Base-by-base conservation (phyloP, 2,888 invertebrate species). In the Drosophila borealis region DNA sequence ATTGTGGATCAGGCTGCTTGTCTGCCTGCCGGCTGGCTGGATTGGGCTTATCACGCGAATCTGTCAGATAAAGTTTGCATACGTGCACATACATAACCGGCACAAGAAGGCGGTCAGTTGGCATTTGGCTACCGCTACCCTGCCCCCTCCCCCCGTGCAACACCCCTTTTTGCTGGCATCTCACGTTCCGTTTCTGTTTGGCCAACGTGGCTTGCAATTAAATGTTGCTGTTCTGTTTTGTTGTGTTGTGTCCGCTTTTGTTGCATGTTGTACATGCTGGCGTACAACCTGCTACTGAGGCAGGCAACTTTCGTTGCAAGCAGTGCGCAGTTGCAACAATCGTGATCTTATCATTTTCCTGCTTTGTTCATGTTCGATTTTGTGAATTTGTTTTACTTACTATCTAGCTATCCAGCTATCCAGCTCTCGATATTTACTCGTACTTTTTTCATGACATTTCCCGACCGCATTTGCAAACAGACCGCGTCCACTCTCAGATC, bases 321-420 rank as follows among this genome's bases (percentile, higher is more conserved):
- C 72, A 39, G 41, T 41, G 17, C 14, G 37, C 44, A 41, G 56
- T 56, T 45, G 57, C 70, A 70, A 67, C 80, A 78, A 79, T 87
- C 85, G 85, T 85, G 85, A 85, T 85, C 85, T 84, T 85, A 85
- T 85, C 85, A 87, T 85, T 77, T 71, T 74, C 69, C 70, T 74
- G 84, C 81, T 87, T 81, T 81, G 87, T 83, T 86, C 84, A 86
- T 82, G 82, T 84, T 84, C 88, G 80, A 87, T 87, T 81, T 75
- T 81, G 83, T 82, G 88, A 84, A 87, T 84, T 84, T 87, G 85
- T 78, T 80, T 84, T 82, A 80, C 70, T 81, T 73, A 72, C 71
- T 62, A 51, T 29, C 60, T 62, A 48, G 29, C 49, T 62, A 59
- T 48, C 61, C 63, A 62, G 21, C 49, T 57, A 55, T 29, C 33